Evolutionary conservation across 2,888 invertebrate genomes (phyloP), one percentile per base, ranked within the genome.

Genomic region (Drosophila affinis): DNA sequence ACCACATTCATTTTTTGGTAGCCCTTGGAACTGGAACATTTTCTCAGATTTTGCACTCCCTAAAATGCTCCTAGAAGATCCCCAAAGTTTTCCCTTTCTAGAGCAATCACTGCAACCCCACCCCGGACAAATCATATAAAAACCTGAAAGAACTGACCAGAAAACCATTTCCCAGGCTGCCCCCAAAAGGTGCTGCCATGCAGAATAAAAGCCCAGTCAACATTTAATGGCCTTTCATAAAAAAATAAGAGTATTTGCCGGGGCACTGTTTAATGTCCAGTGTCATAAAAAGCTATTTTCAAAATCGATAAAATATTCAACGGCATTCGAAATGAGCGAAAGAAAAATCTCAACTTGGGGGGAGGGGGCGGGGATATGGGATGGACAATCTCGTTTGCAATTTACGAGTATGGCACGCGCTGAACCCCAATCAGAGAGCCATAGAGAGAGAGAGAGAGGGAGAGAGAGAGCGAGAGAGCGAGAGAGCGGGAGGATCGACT

Each of bases 391-490:
- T 49, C 65, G 10, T 14, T 45, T 73, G 49, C 64, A 72, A 70
- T 64, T 77, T 55, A n/a, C 39, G 39, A 39, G 39, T 7, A 39
- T 68, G 85, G 85, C 81, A 87, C 78, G 84, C 73, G 83, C 80
- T 75, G 21, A 63, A 49, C 39, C 7, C 29, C 60, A 69, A 71
- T 71, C 68, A 29, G 51, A 34, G 24, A 24, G 5, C 7, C 17
- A 29, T 14, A 34, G 12, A 34, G 34, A 17, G 9, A n/a, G n/a
- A n/a, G n/a, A n/a, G n/a, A n/a, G n/a, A n/a, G n/a, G n/a, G n/a
- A n/a, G n/a, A n/a, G n/a, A 21, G 21, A 39, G 57, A 57, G 21
- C 39, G 47, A 39, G 46, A 34, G 59, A 45, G 45, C 46, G 34
- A 21, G 21, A 21, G 0, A 45, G 29, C 32, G 69, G 69, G 27